These are phyloP conservation scores for Perodicticus potto DNA, from an alignment of 2,797 vertebrate species.

Conservation along the genomic window DNA sequence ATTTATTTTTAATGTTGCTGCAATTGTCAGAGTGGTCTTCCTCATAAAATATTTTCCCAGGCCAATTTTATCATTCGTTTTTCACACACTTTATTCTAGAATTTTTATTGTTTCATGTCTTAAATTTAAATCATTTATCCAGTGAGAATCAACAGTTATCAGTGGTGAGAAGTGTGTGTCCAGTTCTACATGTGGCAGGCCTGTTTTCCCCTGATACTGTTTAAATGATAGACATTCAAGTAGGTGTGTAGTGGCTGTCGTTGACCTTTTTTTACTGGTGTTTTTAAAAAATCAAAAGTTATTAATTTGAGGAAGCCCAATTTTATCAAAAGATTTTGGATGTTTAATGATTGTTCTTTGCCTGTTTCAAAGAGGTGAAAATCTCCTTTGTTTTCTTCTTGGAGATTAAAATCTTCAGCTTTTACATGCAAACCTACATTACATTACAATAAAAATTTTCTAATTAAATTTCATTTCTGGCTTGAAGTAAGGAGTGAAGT, in stretches of 20 bases:
- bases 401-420: neutral
- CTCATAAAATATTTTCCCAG: too few relatives aligned
- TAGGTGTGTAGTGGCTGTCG: neutral
- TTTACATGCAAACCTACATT: neutral
- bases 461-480: neutral
- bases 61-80: too few relatives aligned
- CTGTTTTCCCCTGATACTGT: neutral
- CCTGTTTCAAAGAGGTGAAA: neutral
- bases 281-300: neutral
- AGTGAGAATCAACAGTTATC: too few relatives aligned
- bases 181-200: too few relatives aligned
- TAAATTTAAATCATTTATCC: too few relatives aligned
- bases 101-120: too few relatives aligned
- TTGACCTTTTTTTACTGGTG: neutral
- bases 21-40: too few relatives aligned
- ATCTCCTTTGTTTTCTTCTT: neutral
- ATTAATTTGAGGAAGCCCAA: neutral
- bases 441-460: neutral
- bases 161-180: too few relatives aligned
- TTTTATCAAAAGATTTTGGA: neutral
- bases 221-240: neutral
- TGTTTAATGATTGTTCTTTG: neutral
- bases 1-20: too few relatives aligned
- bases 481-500: neutral
- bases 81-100: too few relatives aligned